Conservation (phyloP, 1,140 invertebrate genomes). For the Diorhabda carinulata region DNA sequence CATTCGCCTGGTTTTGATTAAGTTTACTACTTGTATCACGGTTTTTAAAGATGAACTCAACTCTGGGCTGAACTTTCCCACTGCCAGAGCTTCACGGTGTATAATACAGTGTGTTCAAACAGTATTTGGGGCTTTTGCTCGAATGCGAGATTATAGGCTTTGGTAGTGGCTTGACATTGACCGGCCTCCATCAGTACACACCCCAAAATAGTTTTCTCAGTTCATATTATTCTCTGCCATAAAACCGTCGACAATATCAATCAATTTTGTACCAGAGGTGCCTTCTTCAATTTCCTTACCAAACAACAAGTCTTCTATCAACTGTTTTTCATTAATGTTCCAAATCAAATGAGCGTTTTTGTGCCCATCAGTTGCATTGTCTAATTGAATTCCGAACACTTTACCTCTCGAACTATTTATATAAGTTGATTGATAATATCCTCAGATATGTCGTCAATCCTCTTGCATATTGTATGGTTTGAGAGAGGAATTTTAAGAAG, state of each 20-base stretch:
- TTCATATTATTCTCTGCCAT: constrained; percentile 18
- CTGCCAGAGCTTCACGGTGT: constrained; percentile 11
- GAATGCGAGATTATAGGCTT: constrained; percentile 24
- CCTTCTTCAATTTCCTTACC: constrained; percentile 7
- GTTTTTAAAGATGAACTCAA: constrained; percentile 21
- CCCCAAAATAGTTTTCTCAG: constrained; percentile 18
- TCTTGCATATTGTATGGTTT: constrained; percentile 25
- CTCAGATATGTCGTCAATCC: constrained; percentile 22
- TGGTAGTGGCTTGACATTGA: constrained; percentile 38
- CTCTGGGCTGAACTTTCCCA: neutral
- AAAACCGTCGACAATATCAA: constrained; percentile 36
- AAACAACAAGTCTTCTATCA: constrained; percentile 13
- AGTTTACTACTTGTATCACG: constrained; percentile 27
- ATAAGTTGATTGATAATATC: constrained; percentile 20
- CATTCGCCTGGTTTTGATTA: constrained; percentile 25
- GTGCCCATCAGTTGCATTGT: constrained; percentile 11
- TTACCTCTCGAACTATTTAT: constrained; percentile 15
- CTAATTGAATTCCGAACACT: constrained; percentile 10
- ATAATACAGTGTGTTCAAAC: constrained; percentile 24
- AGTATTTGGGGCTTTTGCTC: constrained; percentile 37
- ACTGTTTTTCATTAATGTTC: constrained; percentile 25
- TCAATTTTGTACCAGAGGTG: constrained; percentile 27
- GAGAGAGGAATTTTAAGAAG: constrained; percentile 29
- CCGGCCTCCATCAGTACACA: neutral
- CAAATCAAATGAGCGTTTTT: constrained; percentile 21